These are phyloP conservation scores for Himantopus leucocephalus DNA, from an alignment of 2,113 vertebrate genomes.

Conservation along the genomic window DNA sequence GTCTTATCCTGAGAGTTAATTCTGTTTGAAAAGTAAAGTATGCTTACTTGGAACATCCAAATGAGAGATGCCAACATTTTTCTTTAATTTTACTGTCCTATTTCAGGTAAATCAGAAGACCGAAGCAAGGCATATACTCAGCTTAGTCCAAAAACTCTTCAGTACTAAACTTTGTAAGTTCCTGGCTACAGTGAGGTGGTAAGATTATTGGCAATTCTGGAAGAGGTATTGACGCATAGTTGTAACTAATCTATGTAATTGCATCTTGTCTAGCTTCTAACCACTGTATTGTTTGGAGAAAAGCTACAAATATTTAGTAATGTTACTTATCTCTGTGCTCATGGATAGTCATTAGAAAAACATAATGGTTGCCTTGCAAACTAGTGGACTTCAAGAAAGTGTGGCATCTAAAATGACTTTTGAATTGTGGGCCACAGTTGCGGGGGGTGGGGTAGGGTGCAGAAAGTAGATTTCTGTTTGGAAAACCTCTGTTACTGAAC, in stretches of 20 bases:
- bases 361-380: not conserved
- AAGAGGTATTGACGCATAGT: not conserved
- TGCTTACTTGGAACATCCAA: not conserved
- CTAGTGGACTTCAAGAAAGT: not conserved
- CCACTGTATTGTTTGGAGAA: not conserved
- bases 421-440: not conserved
- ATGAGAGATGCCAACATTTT: not conserved
- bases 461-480: not conserved
- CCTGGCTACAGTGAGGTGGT: not conserved
- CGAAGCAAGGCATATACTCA: slow-evolving; percentile 85
- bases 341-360: not conserved
- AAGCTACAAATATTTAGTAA: not conserved
- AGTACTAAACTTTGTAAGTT: slow-evolving; percentile 89
- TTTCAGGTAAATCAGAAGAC: not conserved
- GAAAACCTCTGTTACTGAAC: not conserved
- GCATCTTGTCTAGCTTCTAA: not conserved
- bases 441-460: too few species aligned
- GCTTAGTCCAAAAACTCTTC: slow-evolving; percentile 85
- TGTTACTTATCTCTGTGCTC: not conserved
- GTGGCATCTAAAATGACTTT: not conserved
- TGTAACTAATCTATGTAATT: not conserved
- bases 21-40: not conserved
- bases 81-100: too few species aligned
- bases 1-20: not conserved
- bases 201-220: not conserved